Evolutionary conservation across 2,888 invertebrate species (phyloP), one percentile per base, ranked within the genome.

Genomic region (Conops quadrifasciatus): DNA sequence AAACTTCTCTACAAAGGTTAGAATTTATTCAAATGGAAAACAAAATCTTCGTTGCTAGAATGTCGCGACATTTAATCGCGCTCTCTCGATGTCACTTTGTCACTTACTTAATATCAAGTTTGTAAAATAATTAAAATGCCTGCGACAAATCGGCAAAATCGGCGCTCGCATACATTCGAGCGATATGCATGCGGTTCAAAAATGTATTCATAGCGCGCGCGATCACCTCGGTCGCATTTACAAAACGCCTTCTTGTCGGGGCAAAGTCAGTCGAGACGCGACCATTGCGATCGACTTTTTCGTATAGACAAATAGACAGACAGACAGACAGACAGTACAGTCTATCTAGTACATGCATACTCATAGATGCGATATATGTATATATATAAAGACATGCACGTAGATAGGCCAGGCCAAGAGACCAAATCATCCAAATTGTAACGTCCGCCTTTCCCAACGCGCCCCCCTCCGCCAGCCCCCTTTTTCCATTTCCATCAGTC

Each of bases 381-480:
- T 28, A 28, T 11, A 21, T 24, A 53, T 1, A 21, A 2, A 24
- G n/a, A 21, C 24, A 53, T 53, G 21, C 26, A 28, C 58, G 26
- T 28, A 58, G 58, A 26, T 28, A 36, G 51, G 65, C 28, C 53
- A 36, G 66, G 51, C 66, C 66, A 72, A 70, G 64, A 73, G 67
- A 72, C 72, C 60, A 64, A 71, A 77, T 77, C 76, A 75, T 77
- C 77, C 71, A 73, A 75, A 74, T 65, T 68, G 67, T 24, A 53
- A 21, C 63, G 53, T 36, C 36, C 43, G 67, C 24, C 26, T 16
- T 2, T 26, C 28, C 58, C 26, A 0, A 15, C 26, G 1, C 24
- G 21, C 21, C 2, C 19, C 26, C 28, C 28, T 47, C 19, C 53
- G 53, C 21, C 56, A 24, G 19, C 49, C n/a, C n/a, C n/a, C n/a